Percentiles rank a stretch among this genome's conserved stretches.
Conservation (phyloP, 2,797 vertebrate genomes). For the Coregonus suidteri region DNA sequence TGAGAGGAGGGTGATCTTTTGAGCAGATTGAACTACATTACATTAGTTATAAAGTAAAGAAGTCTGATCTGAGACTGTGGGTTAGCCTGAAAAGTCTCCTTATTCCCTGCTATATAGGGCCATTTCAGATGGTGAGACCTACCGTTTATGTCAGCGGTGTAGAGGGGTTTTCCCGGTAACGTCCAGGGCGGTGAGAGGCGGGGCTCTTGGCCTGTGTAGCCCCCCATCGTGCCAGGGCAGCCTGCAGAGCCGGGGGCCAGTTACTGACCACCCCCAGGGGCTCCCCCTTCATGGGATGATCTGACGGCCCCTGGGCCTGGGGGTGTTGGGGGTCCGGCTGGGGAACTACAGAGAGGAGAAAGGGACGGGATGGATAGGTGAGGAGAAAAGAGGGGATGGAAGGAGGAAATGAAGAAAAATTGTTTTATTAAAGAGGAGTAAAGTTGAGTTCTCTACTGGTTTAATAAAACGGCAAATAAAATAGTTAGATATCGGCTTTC, state of each 20-base stretch:
- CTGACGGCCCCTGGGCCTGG: conserved; percentile 92
- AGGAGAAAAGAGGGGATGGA: no score
- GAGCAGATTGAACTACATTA: not conserved
- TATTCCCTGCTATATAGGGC: no score
- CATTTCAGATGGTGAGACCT: conserved; percentile 42
- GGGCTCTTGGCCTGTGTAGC: conserved; percentile 93
- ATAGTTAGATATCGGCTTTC: no score
- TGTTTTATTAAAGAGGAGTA: no score
- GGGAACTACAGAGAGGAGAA: conserved; percentile 78
- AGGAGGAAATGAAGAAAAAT: no score
- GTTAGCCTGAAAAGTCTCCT: no score
- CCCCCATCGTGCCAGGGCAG: conserved; percentile 94
- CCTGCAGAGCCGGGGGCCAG: conserved; percentile 94
- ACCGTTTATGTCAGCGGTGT: conserved; percentile 96
- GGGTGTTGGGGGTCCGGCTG: conserved; percentile 95
- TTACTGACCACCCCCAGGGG: conserved; percentile 94
- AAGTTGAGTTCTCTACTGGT: no score
- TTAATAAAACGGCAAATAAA: no score
- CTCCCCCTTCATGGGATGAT: conserved; percentile 95
- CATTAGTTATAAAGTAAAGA: no score
- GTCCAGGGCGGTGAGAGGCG: conserved; percentile 91
- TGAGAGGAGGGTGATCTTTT: not conserved
- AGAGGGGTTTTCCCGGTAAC: conserved; percentile 93
- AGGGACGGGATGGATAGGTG: not conserved
- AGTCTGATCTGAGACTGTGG: not conserved